Evolutionary conservation across 2,113 vertebrate species (phyloP).

Genomic region (Sminthopsis crassicaudata): DNA sequence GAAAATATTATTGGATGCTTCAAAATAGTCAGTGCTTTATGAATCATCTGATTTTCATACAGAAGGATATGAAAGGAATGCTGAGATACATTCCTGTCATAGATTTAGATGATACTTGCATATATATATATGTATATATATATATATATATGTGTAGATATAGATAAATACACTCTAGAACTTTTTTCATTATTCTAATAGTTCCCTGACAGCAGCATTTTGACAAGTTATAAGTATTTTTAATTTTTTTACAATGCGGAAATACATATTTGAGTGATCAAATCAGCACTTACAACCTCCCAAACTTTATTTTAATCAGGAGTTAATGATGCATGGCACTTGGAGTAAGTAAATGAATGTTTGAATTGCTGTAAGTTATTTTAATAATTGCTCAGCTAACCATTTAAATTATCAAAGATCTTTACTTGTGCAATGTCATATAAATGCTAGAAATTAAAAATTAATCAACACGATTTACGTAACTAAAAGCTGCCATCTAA

Average conservation of each 20-base stretch:
- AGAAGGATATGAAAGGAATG: constrained; percentile 12
- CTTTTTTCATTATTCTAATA: constrained; percentile 31
- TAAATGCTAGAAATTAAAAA: constrained; percentile 93
- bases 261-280: constrained; percentile 70
- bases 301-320: constrained; percentile 85
- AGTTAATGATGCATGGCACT: constrained; percentile 85
- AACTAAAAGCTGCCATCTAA: constrained; percentile 95
- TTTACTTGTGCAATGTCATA: constrained; percentile 91
- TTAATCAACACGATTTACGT: constrained; percentile 96
- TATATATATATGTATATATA: constrained; percentile 23
- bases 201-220: constrained; percentile 9
- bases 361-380: constrained; percentile 84
- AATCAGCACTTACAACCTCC: constrained; percentile 75
- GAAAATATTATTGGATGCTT: background rate
- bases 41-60: constrained; percentile 32
- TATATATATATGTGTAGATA: too few relatives aligned
- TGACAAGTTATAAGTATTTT: constrained; percentile 51
- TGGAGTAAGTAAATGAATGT: constrained; percentile 85
- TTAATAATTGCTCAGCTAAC: constrained; percentile 94
- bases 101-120: constrained; percentile 35
- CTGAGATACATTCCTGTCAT: constrained; percentile 37
- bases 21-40: constrained; percentile 11
- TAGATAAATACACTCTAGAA: background rate
- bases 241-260: constrained; percentile 27
- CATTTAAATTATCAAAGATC: constrained; percentile 95